These are phyloP conservation scores for Aphis gossypii DNA, from an alignment of 1,140 invertebrate genomes.

Conservation along the genomic window DNA sequence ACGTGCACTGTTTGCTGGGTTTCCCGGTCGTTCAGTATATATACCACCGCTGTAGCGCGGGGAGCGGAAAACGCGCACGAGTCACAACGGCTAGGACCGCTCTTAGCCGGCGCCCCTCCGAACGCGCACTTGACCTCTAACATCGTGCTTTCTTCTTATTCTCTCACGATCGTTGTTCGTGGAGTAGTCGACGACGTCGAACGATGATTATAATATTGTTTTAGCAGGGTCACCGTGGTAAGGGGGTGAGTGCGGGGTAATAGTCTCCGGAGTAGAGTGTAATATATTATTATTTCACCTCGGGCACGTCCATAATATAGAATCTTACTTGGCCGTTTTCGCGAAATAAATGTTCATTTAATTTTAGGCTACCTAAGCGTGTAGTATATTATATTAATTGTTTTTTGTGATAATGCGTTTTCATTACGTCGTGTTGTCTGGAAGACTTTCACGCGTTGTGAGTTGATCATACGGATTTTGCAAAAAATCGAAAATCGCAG, in stretches of 20 bases:
- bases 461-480: background rate
- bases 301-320: background rate
- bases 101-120: background rate
- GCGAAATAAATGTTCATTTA: background rate
- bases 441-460: background rate
- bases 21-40: background rate
- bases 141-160: background rate
- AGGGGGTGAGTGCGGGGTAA: background rate
- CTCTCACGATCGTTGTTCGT: background rate
- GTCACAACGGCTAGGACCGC: background rate
- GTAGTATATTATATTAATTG: background rate
- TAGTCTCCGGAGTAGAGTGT: background rate
- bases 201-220: background rate
- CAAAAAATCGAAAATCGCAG: background rate
- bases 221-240: background rate
- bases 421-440: background rate
- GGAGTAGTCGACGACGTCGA: background rate
- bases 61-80: conserved; percentile 9
- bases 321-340: background rate
- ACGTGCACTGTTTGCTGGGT: background rate
- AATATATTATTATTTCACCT: background rate
- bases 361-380: background rate
- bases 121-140: conserved; percentile 29
- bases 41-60: background rate
- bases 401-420: background rate